Percentiles rank a stretch among this genome's conserved stretches.
These are phyloP conservation scores for Pristionchus japonicus DNA, from an alignment of 2,888 invertebrate species.

Conservation along the genomic window DNA sequence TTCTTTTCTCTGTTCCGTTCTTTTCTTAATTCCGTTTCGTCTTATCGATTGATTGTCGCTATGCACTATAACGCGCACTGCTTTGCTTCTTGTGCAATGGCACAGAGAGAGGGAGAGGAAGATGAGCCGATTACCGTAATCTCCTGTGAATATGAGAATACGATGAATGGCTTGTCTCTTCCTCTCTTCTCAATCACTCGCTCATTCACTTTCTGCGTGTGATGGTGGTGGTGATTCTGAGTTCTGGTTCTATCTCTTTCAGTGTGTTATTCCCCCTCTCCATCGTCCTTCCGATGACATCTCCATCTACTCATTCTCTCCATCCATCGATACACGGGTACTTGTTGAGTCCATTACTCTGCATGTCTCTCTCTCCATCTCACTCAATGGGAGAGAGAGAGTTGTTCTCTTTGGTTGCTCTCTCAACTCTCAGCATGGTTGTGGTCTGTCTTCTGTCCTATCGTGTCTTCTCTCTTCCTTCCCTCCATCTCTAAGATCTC, in stretches of 20 bases:
- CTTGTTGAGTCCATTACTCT: slow-evolving; percentile 29
- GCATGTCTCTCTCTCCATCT: slow-evolving; percentile 1
- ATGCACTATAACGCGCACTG: slow-evolving; percentile 13
- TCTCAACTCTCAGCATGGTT: neutral
- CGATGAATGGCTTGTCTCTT: neutral
- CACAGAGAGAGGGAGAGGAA: neutral
- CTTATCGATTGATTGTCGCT: slow-evolving; percentile 1
- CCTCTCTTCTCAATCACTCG: neutral
- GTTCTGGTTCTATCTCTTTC: slow-evolving; percentile 26
- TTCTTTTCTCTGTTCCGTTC: slow-evolving; percentile 7
- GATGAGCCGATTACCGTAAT: neutral
- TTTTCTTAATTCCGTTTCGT: neutral
- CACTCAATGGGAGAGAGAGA: neutral
- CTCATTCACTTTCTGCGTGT: neutral
- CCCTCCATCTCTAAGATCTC: neutral
- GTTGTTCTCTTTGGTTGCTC: slow-evolving; percentile 32
- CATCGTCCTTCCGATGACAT: neutral
- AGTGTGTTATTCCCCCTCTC: slow-evolving; percentile 37
- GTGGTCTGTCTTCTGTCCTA: neutral
- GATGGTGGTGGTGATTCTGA: slow-evolving; percentile 42
- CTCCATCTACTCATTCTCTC: neutral
- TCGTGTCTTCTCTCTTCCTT: neutral
- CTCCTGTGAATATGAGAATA: neutral
- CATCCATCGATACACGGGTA: neutral
- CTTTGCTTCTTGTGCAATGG: slow-evolving; percentile 16